A percentile compares a stretch with the other conserved stretches of the same genome.
phyloP scores from a whole-genome alignment of 1,140 invertebrate genomes.

The Latrodectus geometricus region DNA sequence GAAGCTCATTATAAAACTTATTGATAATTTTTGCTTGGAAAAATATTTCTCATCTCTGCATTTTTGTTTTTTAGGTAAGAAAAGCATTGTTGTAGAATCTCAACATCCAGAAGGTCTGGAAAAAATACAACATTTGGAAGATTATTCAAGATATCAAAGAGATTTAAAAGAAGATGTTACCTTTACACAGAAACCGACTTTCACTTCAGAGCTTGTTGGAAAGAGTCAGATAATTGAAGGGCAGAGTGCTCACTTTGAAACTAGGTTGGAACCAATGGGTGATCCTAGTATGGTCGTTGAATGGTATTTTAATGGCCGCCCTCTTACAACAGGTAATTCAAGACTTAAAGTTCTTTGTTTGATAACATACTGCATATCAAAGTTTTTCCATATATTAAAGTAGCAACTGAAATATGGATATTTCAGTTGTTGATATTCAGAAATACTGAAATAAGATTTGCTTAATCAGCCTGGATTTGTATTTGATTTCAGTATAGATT shows the following conservation, averaged over 20 bases:
- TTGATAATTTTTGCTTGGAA: too few relatives aligned
- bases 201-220: constrained; percentile 87
- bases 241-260: constrained; percentile 82
- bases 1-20: too few relatives aligned
- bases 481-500: too few relatives aligned
- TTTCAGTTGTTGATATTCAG: too few relatives aligned
- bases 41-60: background rate
- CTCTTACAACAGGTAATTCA: constrained; percentile 67
- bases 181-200: constrained; percentile 83
- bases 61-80: constrained; percentile 75
- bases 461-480: too few relatives aligned
- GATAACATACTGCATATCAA: too few relatives aligned
- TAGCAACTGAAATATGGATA: too few relatives aligned
- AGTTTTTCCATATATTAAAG: too few relatives aligned
- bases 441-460: too few relatives aligned
- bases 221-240: constrained; percentile 87
- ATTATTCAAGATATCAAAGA: constrained; percentile 72
- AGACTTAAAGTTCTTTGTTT: background rate
- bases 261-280: constrained; percentile 87
- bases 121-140: constrained; percentile 90
- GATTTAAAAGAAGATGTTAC: constrained; percentile 78
- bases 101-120: constrained; percentile 88
- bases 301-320: constrained; percentile 91
- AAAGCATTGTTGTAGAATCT: constrained; percentile 85
- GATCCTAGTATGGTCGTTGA: constrained; percentile 90